These are phyloP conservation scores for Hyphantria cunea DNA, from an alignment of 1,140 invertebrate genomes.

Conservation along the genomic window DNA sequence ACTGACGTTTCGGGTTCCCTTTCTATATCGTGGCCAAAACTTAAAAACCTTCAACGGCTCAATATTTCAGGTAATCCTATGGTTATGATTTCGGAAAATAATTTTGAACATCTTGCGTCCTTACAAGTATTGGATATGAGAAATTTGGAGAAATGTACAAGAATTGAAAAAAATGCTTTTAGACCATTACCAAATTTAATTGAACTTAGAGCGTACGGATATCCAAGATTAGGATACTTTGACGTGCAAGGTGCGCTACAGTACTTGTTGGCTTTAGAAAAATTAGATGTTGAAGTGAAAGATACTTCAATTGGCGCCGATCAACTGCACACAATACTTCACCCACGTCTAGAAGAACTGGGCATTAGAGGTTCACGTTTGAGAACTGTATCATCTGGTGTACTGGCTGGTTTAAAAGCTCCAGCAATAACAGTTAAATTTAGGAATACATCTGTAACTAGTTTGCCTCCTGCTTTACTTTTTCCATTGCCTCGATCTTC, in stretches of 20 bases:
- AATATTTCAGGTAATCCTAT: constrained; percentile 92
- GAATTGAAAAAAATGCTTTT: constrained; percentile 93
- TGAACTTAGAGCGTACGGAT: constrained; percentile 87
- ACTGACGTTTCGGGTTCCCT: constrained; percentile 82
- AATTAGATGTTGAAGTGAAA: constrained; percentile 92
- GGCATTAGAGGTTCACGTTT: constrained; percentile 89
- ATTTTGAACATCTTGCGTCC: constrained; percentile 87
- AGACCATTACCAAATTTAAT: constrained; percentile 86
- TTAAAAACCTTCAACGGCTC: constrained; percentile 86
- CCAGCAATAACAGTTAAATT: constrained; percentile 87
- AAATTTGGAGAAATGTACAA: constrained; percentile 85
- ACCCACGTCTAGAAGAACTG: constrained; percentile 89
- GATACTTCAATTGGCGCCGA: constrained; percentile 91
- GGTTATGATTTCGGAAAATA: constrained; percentile 86
- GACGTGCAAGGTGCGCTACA: constrained; percentile 91
- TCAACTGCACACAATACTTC: constrained; percentile 89
- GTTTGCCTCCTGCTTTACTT: constrained; percentile 89
- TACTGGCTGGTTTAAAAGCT: constrained; percentile 90
- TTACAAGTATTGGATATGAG: constrained; percentile 86
- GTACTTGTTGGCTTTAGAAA: constrained; percentile 86
- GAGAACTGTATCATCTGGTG: constrained; percentile 90
- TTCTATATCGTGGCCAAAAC: constrained; percentile 84
- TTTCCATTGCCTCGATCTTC: constrained; percentile 95
- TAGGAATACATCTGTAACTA: constrained; percentile 89
- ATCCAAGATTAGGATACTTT: constrained; percentile 90